phyloP scores from a whole-genome alignment of 2,888 invertebrate genomes.

The Urechis unicinctus region DNA sequence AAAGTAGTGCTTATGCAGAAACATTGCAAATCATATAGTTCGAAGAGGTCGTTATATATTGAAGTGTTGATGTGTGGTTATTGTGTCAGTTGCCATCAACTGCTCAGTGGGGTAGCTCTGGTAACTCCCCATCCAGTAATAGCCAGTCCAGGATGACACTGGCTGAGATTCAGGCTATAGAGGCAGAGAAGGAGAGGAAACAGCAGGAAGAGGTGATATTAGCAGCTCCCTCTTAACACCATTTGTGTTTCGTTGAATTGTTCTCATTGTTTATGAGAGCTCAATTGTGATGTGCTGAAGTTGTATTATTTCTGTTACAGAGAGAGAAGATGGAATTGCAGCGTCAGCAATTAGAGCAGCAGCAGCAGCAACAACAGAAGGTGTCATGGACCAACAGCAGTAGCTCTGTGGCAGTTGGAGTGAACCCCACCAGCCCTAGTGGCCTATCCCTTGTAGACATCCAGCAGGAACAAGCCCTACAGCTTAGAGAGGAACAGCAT shows the following conservation, averaged over 20 bases:
- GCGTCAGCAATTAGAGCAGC: not conserved
- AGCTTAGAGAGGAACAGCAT: too few species aligned
- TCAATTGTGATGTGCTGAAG: not conserved
- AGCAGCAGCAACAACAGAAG: not conserved
- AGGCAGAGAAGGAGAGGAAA: not conserved
- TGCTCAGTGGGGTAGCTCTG: not conserved
- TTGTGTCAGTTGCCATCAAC: not conserved
- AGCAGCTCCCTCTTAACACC: not conserved
- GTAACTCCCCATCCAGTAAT: not conserved
- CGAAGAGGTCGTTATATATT: too few species aligned
- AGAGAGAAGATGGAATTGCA: not conserved
- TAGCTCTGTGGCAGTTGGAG: too few species aligned
- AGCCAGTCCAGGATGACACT: not conserved
- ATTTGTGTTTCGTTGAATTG: too few species aligned
- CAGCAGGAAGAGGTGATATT: not conserved
- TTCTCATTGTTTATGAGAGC: not conserved
- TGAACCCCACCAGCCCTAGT: too few species aligned
- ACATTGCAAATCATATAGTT: too few species aligned
- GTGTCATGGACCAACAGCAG: not conserved
- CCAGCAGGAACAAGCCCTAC: not conserved
- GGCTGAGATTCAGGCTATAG: not conserved
- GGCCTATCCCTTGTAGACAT: not conserved
- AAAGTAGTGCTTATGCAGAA: too few species aligned
- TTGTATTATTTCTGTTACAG: not conserved
- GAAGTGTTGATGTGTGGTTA: too few species aligned